phyloP scores from a whole-genome alignment of 1,140 invertebrate genomes.

The Caenorhabditis latens region DNA sequence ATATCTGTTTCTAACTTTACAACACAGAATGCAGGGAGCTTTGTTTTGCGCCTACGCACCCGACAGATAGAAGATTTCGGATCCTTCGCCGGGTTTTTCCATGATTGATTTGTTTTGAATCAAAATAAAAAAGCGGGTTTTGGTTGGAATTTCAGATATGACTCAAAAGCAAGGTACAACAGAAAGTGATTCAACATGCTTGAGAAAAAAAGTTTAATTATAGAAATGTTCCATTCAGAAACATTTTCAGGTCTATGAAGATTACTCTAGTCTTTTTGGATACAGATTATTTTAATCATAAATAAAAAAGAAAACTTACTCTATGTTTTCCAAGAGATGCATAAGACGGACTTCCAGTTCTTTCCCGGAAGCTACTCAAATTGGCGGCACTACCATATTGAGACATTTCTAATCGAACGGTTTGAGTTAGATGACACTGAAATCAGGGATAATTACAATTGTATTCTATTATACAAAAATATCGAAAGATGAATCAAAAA shows the following conservation, averaged over 20 bases:
- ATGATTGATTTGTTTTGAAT: slow-evolving; percentile 53
- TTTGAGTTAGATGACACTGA: neutral
- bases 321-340: slow-evolving; percentile 59
- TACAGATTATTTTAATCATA: too few relatives aligned
- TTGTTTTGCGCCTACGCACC: slow-evolving; percentile 54
- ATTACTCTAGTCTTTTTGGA: too few relatives aligned
- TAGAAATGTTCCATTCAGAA: too few relatives aligned
- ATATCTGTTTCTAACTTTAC: slow-evolving; percentile 53
- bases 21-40: slow-evolving; percentile 39
- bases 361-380: slow-evolving; percentile 58
- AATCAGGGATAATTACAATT: neutral
- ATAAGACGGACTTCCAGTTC: slow-evolving; percentile 65
- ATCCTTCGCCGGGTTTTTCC: slow-evolving; percentile 10
- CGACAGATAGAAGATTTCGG: slow-evolving; percentile 2
- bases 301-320: neutral
- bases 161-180: too few relatives aligned
- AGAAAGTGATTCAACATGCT: too few relatives aligned
- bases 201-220: too few relatives aligned
- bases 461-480: neutral
- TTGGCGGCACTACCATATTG: slow-evolving; percentile 68
- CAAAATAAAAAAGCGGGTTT: neutral
- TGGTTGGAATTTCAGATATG: neutral
- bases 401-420: slow-evolving; percentile 54
- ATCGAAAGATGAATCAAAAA: neutral
- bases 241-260: too few relatives aligned